A percentile compares a stretch with the other conserved stretches of the same genome.
Evolutionary conservation across 2,113 vertebrate genomes (phyloP).

Genomic region (Hemiscyllium ocellatum): DNA sequence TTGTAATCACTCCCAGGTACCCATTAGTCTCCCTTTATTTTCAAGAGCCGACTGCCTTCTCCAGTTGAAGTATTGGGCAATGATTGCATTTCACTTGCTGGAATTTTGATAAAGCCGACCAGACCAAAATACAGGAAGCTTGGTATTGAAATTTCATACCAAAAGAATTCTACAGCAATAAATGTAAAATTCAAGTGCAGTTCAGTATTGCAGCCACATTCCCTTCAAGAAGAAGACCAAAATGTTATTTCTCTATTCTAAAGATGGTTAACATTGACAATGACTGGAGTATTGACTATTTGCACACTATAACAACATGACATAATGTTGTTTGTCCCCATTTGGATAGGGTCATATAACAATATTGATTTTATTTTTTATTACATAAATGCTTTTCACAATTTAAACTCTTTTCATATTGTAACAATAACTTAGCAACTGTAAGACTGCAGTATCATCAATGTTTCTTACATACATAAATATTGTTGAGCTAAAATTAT

Average conservation of each 20-base stretch:
- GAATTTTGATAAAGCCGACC: not conserved
- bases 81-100: not conserved
- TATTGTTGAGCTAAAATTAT: not conserved
- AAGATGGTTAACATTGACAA: not conserved
- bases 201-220: not conserved
- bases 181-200: not conserved
- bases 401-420: not conserved
- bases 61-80: not conserved
- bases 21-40: not conserved
- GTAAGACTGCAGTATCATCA: not conserved
- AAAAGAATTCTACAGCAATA: not conserved
- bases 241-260: not conserved
- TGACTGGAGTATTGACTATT: not conserved
- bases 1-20: slow-evolving; percentile 24
- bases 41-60: not conserved
- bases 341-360: not conserved
- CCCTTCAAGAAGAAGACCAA: not conserved
- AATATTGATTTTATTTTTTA: not conserved
- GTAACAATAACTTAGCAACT: not conserved
- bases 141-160: not conserved
- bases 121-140: not conserved
- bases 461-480: not conserved
- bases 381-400: not conserved
- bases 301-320: not conserved
- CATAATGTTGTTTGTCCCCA: not conserved